Percentiles rank a stretch among this genome's conserved stretches.
Evolutionary conservation across 2,888 invertebrate genomes (phyloP).

Genomic region (Apantesis nais): DNA sequence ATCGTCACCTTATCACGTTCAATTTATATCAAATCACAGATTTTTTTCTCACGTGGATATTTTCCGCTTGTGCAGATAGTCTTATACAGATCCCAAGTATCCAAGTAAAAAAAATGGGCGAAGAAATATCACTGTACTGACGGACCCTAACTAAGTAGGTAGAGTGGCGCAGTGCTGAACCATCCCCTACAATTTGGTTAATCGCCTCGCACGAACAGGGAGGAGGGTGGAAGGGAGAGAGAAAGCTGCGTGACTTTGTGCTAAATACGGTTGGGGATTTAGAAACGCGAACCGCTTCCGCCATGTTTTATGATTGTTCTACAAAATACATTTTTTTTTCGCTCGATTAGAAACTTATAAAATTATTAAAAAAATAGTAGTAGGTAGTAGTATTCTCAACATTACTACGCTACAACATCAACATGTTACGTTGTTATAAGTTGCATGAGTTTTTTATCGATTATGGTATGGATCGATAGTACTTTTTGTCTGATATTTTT

Average conservation of each 20-base stretch:
- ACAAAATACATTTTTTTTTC: not conserved
- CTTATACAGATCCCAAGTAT: no score
- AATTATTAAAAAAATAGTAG: not conserved
- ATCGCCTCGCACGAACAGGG: slow-evolving; percentile 60
- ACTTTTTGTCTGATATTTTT: no score
- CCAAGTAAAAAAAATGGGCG: no score
- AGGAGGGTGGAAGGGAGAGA: slow-evolving; percentile 26
- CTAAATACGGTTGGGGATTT: slow-evolving; percentile 47
- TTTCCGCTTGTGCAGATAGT: no score
- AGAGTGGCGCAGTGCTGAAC: slow-evolving; percentile 65
- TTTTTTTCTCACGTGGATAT: no score
- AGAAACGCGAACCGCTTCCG: slow-evolving; percentile 14
- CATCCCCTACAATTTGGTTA: slow-evolving; percentile 72
- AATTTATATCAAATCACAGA: no score
- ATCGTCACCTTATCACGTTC: no score
- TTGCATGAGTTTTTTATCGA: no score
- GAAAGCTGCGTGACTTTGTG: slow-evolving; percentile 62
- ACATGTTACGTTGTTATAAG: no score
- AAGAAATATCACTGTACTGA: no score
- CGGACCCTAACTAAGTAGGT: slow-evolving; percentile 51
- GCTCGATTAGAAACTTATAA: not conserved
- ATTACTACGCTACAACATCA: no score
- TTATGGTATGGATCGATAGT: no score
- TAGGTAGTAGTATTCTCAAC: not conserved
- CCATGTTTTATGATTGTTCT: not conserved